Percentiles rank a stretch among this genome's conserved stretches.
Evolutionary conservation across 2,797 vertebrate genomes (phyloP).

Genomic region (Craterocephalus amniculus): DNA sequence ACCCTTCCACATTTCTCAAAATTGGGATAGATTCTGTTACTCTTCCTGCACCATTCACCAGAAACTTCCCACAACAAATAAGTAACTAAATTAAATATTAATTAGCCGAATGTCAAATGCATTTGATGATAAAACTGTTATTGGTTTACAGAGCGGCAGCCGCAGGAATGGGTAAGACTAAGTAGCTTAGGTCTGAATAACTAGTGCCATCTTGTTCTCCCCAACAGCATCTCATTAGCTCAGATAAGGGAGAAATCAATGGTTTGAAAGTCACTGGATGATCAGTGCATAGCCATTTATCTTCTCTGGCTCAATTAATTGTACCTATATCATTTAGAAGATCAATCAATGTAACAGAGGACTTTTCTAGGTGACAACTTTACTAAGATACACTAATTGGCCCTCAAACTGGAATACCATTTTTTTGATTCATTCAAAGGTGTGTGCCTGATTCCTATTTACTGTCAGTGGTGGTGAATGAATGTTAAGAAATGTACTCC

Average conservation of each 20-base stretch:
- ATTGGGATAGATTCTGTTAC: not conserved
- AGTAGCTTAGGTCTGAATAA: conserved; percentile 43
- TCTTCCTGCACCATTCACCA: conserved; percentile 2
- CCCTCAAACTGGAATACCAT: conserved; percentile 35
- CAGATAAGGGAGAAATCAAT: conserved; percentile 69
- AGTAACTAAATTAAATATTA: too few relatives aligned
- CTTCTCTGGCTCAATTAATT: conserved; percentile 66
- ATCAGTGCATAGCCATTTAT: conserved; percentile 62
- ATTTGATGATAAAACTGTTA: conserved; percentile 25
- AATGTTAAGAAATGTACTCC: not conserved
- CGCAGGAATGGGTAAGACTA: conserved; percentile 26
- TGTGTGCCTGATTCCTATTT: conserved; percentile 9
- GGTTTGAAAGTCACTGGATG: conserved; percentile 62
- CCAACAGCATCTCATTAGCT: conserved; percentile 51
- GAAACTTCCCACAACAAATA: conserved; percentile 8
- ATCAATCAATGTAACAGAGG: conserved; percentile 59
- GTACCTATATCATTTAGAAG: conserved; percentile 54
- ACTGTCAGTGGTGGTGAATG: conserved; percentile 11
- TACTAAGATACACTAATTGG: conserved; percentile 51
- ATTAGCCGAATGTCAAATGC: conserved; percentile 4
- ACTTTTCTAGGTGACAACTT: conserved; percentile 53
- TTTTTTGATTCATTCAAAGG: conserved; percentile 22
- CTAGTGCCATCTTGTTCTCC: conserved; percentile 23
- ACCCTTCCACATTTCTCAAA: not conserved
- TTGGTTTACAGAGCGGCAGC: conserved; percentile 24